Evolutionary conservation across 2,888 invertebrate genomes (phyloP).

Genomic region (Rhingia campestris): DNA sequence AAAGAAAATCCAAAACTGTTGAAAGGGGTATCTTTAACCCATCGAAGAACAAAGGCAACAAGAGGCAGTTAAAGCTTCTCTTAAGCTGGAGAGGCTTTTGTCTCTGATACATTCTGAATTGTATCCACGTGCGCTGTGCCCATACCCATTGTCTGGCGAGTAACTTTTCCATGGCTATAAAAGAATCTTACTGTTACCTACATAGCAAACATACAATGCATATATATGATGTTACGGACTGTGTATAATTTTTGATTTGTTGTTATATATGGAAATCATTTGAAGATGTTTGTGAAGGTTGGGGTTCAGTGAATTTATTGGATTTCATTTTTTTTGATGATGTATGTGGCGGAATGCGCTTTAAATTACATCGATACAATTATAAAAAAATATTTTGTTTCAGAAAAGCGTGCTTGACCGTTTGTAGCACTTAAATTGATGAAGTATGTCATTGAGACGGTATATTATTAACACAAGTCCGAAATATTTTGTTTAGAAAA

Average conservation of each 20-base stretch:
- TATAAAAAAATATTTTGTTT: background rate
- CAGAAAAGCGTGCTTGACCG: constrained; percentile 8
- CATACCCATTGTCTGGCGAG: too few species aligned
- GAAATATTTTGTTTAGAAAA: too few species aligned
- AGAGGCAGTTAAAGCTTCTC: background rate
- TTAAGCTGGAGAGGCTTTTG: too few species aligned
- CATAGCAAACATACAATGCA: background rate
- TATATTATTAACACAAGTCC: background rate
- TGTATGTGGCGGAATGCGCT: constrained; percentile 12
- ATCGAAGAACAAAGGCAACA: constrained; percentile 1
- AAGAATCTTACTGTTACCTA: constrained; percentile 1
- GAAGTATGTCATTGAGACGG: background rate
- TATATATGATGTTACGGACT: constrained; percentile 13
- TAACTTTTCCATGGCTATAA: too few species aligned
- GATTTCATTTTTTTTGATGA: background rate
- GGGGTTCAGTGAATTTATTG: background rate
- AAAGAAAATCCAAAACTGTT: constrained; percentile 29
- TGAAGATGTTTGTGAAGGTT: background rate
- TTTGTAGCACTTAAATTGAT: constrained; percentile 2
- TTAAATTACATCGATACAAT: background rate
- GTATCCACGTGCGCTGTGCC: too few species aligned
- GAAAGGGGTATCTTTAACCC: constrained; percentile 1
- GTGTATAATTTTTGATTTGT: constrained; percentile 2
- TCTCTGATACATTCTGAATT: too few species aligned
- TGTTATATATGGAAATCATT: constrained; percentile 12